These are phyloP conservation scores for Tridacna crocea DNA, from an alignment of 2,888 invertebrate species.

Conservation along the genomic window DNA sequence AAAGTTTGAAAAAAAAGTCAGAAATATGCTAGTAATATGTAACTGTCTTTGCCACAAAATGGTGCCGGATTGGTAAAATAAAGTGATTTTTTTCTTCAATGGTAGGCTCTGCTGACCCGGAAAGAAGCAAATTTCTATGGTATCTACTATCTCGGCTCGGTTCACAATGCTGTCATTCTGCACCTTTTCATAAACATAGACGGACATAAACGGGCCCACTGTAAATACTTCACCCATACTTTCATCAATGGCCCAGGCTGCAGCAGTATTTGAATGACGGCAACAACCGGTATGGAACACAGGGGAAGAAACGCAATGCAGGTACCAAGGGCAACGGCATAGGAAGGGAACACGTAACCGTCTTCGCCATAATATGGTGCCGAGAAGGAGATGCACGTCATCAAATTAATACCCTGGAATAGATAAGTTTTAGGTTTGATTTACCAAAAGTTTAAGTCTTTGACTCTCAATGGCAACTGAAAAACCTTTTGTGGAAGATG, in stretches of 20 bases:
- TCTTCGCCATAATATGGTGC: slow-evolving; percentile 16
- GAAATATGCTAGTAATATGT: no score
- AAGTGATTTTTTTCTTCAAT: no score
- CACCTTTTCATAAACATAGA: no score
- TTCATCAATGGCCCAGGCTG: not conserved
- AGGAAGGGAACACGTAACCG: slow-evolving; percentile 20
- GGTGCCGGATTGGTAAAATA: no score
- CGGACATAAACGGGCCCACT: no score
- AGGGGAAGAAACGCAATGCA: not conserved
- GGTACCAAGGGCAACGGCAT: slow-evolving; percentile 11
- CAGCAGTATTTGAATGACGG: not conserved
- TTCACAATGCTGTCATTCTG: no score
- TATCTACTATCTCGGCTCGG: no score
- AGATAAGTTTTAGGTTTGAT: not conserved
- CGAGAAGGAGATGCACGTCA: slow-evolving; percentile 12
- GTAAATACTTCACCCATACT: not conserved
- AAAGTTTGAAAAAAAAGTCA: no score
- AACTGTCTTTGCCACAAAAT: no score
- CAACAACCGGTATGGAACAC: not conserved
- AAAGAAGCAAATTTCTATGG: no score
- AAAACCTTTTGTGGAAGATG: not conserved
- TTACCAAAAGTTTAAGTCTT: not conserved
- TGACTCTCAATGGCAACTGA: not conserved
- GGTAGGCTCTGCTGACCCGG: no score
- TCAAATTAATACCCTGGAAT: slow-evolving; percentile 9